A percentile compares a stretch with the other conserved stretches of the same genome.
These are phyloP conservation scores for Temnothorax nylanderi DNA, from an alignment of 1,140 invertebrate genomes.

Conservation along the genomic window DNA sequence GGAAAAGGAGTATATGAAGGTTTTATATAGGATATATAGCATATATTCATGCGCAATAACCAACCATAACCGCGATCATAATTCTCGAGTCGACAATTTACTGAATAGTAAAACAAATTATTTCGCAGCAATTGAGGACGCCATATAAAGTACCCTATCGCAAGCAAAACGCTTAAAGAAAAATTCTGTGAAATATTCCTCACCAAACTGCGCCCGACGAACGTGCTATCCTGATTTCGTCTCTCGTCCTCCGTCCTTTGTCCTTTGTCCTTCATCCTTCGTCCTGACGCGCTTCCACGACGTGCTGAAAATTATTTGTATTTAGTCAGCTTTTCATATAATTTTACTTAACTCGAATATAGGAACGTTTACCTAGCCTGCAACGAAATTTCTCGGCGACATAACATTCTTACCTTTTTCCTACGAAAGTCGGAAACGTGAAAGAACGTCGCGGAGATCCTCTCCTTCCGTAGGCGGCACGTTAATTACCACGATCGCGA, in stretches of 20 bases:
- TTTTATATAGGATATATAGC: neutral
- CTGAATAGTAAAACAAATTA: constrained; percentile 11
- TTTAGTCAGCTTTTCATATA: neutral
- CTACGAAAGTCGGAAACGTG: neutral
- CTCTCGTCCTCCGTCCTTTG: neutral
- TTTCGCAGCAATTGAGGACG: neutral
- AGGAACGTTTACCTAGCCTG: neutral
- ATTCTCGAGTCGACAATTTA: neutral
- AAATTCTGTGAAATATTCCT: neutral
- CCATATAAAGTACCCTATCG: neutral
- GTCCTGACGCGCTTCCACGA: neutral
- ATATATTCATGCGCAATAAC: neutral
- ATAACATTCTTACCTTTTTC: neutral
- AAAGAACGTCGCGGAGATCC: neutral
- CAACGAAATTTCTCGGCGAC: neutral
- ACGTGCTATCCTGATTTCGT: neutral
- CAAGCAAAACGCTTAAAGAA: neutral
- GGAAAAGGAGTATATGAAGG: constrained; percentile 9
- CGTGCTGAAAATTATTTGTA: neutral
- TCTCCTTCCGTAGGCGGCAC: neutral
- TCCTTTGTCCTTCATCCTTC: neutral
- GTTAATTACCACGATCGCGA: neutral
- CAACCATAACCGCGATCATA: neutral
- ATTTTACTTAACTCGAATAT: neutral
- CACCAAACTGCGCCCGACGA: neutral